Percentiles rank a stretch among this genome's conserved stretches.
Evolutionary conservation across 1,140 invertebrate genomes (phyloP).

Genomic region (Tetraneura akinire): DNA sequence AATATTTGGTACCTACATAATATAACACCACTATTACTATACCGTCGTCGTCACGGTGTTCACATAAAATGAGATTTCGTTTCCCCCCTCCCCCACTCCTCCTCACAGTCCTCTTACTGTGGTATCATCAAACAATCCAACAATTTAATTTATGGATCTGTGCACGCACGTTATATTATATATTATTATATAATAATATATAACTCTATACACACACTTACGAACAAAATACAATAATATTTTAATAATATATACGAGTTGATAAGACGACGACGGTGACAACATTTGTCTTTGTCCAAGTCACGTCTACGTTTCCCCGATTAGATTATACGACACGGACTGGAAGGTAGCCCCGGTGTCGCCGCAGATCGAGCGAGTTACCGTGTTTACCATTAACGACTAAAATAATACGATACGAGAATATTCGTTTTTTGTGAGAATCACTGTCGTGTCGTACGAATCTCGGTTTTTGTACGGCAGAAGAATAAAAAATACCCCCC

Average conservation of each 20-base stretch:
- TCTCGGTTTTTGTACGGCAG: too few species aligned
- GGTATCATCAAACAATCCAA: slow-evolving; percentile 3
- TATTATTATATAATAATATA: not conserved
- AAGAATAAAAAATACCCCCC: slow-evolving; percentile 16
- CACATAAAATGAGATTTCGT: slow-evolving; percentile 13
- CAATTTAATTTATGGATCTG: slow-evolving; percentile 34
- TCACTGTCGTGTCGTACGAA: too few species aligned
- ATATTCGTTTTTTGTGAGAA: slow-evolving; percentile 23
- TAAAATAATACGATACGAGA: not conserved
- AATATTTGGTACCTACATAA: not conserved
- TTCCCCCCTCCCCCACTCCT: not conserved
- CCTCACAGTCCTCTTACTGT: too few species aligned
- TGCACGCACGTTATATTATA: too few species aligned
- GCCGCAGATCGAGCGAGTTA: not conserved
- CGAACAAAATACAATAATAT: too few species aligned
- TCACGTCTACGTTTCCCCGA: slow-evolving; percentile 42
- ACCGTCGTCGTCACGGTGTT: not conserved
- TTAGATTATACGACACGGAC: slow-evolving; percentile 17
- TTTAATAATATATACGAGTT: not conserved
- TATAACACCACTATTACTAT: not conserved
- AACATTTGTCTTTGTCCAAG: slow-evolving; percentile 41
- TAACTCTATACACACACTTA: not conserved
- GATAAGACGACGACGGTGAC: slow-evolving; percentile 16
- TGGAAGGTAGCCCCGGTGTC: not conserved
- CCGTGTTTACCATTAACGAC: too few species aligned